Conservation (phyloP, 2,888 invertebrate genomes). For the Trachelus stipa region DNA sequence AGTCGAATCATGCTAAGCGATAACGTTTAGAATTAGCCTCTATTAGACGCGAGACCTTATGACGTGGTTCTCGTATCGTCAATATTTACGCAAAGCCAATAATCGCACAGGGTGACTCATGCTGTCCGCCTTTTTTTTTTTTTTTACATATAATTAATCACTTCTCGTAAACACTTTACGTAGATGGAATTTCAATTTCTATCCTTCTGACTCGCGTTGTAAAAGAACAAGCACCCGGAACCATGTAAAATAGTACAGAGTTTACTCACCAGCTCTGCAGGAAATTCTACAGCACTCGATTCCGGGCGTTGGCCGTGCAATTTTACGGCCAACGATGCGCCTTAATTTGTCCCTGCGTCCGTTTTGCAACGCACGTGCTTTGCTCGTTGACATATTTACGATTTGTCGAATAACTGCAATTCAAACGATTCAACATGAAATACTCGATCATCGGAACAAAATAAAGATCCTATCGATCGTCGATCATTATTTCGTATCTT, state of each 20-base stretch:
- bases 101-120: neutral
- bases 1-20: neutral
- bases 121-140: neutral
- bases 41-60: neutral
- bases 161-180: neutral
- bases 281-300: conserved; percentile 20
- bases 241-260: neutral
- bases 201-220: neutral
- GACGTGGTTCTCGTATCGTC: neutral
- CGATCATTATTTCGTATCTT: neutral
- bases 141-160: neutral
- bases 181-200: neutral
- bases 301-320: neutral
- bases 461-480: neutral
- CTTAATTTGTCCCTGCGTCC: neutral
- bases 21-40: neutral
- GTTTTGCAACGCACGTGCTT: neutral
- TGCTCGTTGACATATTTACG: neutral
- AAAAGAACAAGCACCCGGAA: neutral
- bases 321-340: neutral
- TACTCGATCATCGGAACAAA: neutral
- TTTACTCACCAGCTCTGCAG: neutral
- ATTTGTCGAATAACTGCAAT: neutral
- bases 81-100: neutral
- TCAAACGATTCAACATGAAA: neutral